Conservation (phyloP, 2,797 vertebrate genomes). For the Cossypha dichroa region DNA sequence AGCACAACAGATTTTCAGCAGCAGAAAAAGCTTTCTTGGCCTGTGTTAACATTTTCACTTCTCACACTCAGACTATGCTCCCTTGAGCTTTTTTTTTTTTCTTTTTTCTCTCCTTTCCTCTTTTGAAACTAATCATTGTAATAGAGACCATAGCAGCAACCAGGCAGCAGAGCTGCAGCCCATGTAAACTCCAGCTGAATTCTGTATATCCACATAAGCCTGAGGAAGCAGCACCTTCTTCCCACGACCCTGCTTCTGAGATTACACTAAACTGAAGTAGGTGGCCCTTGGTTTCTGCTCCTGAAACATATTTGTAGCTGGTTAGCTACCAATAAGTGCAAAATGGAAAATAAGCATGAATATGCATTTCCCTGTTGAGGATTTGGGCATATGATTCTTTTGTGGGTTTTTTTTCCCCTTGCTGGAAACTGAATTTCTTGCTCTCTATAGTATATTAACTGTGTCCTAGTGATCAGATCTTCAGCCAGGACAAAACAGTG, state of each 20-base stretch:
- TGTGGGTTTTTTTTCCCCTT: not conserved
- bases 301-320: not conserved
- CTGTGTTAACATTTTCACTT: slow-evolving; percentile 4
- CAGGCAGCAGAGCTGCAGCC: not conserved
- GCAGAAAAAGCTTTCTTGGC: slow-evolving; percentile 10
- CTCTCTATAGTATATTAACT: not conserved
- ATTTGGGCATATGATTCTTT: not conserved
- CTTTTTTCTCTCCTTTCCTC: not conserved
- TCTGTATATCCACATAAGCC: not conserved
- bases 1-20: slow-evolving; percentile 14
- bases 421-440: not conserved
- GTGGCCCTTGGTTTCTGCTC: not conserved
- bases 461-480: not conserved
- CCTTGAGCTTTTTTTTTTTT: not conserved
- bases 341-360: not conserved
- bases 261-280: not conserved
- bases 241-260: not conserved
- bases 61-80: not conserved
- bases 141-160: not conserved
- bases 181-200: fast-evolving
- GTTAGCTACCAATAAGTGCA: not conserved
- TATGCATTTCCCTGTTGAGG: not conserved
- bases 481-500: not conserved
- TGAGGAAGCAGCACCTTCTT: not conserved
- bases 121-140: not conserved